Evolutionary conservation across 2,888 invertebrate genomes (phyloP), one percentile per base, ranked within the genome.

Genomic region (Andrena fulva): DNA sequence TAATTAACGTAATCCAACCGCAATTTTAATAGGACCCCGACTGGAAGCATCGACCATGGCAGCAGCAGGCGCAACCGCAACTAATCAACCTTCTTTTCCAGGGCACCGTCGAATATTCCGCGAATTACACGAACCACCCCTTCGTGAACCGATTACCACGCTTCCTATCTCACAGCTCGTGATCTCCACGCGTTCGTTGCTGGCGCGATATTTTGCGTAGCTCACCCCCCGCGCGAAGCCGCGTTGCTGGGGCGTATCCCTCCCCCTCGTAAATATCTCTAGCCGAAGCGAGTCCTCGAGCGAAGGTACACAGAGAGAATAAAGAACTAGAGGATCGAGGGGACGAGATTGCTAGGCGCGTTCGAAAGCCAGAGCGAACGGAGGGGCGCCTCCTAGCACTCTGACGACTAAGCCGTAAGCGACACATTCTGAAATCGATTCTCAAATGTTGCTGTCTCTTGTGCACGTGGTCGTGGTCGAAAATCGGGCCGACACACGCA

Each of bases 401-500:
- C 8, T 33, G 24, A 42, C 35, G 52, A 54, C 35, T 10, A n/a
- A 35, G 42, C 42, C 35, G 50, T 12, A 35, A 50, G 62, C 8
- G 24, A 71, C 62, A 59, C 68, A 24, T 81, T 87, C 88, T 85
- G 86, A 87, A 87, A 72, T 77, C 81, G 75, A 81, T 87, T 88
- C 87, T 87, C 87, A 75, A 42, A 85, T 87, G 86, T 87, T 86
- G 83, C 85, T 85, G 87, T 73, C 85, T 85, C 78, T 85, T 76
- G 87, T 72, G 82, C 85, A 85, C 90, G 87, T 73, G 72, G 68
- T 68, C 90, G 90, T 90, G 90, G 90, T 86, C 85, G 82, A 85
- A 86, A 87, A 84, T 88, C 87, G 89, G 86, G 89, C 85, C 90
- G 85, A 89, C 89, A 85, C 87, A 86, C 87, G 87, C 89, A 86